phyloP scores from a whole-genome alignment of 2,888 invertebrate species.

The Brachypterus glaber region DNA sequence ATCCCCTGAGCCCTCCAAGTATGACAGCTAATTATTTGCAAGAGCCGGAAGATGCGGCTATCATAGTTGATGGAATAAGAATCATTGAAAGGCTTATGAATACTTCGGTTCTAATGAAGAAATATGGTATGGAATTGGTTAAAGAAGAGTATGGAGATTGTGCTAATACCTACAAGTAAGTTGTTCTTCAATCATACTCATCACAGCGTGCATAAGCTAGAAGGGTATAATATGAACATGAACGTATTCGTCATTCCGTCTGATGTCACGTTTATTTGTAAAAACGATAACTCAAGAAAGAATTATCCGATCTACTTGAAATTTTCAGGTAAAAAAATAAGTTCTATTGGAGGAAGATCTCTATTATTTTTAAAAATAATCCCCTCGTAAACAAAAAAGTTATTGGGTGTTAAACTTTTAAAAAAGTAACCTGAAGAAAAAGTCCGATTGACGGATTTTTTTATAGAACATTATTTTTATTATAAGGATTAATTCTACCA shows the following conservation, averaged over 20 bases:
- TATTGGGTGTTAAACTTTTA: too few relatives aligned
- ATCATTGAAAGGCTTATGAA: constrained; percentile 49
- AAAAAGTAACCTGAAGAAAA: background rate
- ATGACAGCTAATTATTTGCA: constrained; percentile 67
- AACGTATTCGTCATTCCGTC: too few relatives aligned
- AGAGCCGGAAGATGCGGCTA: constrained; percentile 52
- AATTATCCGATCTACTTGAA: too few relatives aligned
- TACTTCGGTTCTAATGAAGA: constrained; percentile 46
- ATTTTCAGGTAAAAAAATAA: too few relatives aligned
- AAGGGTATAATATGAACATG: too few relatives aligned
- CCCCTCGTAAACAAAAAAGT: too few relatives aligned
- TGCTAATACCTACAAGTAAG: constrained; percentile 48
- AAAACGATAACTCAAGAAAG: too few relatives aligned
- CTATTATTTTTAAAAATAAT: too few relatives aligned
- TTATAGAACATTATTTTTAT: background rate
- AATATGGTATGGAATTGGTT: constrained; percentile 46
- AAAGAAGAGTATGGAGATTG: constrained; percentile 61
- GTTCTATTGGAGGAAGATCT: too few relatives aligned
- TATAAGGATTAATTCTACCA: too few relatives aligned
- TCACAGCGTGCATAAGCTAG: too few relatives aligned
- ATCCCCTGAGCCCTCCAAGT: constrained; percentile 59
- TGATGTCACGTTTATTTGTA: too few relatives aligned
- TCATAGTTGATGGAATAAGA: constrained; percentile 50
- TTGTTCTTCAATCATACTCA: constrained; percentile 41
- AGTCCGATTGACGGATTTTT: background rate